A percentile compares a stretch with the other conserved stretches of the same genome.
Conservation (phyloP, 2,888 invertebrate species). For the Thereva nobilitata region DNA sequence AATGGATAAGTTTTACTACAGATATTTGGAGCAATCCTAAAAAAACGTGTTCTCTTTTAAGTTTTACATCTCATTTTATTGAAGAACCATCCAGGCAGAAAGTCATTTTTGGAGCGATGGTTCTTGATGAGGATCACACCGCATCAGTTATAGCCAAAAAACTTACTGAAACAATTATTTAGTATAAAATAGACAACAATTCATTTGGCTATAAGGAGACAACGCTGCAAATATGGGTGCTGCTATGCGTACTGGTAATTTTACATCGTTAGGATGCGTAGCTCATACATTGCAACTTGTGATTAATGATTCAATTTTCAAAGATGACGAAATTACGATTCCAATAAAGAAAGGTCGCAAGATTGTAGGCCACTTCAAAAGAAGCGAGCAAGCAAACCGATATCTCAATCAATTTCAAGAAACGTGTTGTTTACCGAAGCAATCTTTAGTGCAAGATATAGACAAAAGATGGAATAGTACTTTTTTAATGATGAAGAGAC, state of each 20-base stretch:
- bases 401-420: constrained; percentile 10
- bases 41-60: too few species aligned
- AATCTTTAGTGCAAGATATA: too few species aligned
- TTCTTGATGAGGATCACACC: constrained; percentile 3
- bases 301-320: constrained; percentile 2
- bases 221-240: constrained; percentile 3
- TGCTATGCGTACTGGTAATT: constrained; percentile 2
- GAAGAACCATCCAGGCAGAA: neutral
- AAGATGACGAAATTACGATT: neutral
- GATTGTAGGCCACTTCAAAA: constrained; percentile 12
- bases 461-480: too few species aligned
- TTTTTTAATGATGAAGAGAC: too few species aligned
- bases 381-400: constrained; percentile 9
- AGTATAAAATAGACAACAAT: neutral
- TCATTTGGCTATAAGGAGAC: too few species aligned
- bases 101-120: constrained; percentile 3
- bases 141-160: neutral
- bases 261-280: neutral
- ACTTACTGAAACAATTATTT: neutral
- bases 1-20: too few species aligned
- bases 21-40: too few species aligned
- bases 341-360: neutral
- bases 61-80: too few species aligned
- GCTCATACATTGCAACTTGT: constrained; percentile 7
- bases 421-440: too few species aligned